Evolutionary conservation across 1,140 invertebrate genomes (phyloP), one percentile per base, ranked within the genome.

Genomic region (Bombus vancouverensis): DNA sequence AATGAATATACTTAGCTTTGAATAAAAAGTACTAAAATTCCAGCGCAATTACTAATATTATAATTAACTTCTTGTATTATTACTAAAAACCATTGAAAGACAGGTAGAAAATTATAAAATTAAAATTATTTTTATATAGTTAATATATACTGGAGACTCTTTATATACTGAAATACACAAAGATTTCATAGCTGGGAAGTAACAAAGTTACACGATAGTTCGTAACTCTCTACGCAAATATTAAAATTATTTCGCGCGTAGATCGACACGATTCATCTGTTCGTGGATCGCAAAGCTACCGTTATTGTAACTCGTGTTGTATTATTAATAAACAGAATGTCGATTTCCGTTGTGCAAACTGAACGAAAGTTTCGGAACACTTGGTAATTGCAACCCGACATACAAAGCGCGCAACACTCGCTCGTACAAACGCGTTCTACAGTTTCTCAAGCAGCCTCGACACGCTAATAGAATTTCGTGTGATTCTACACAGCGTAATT

Each of bases 291-390:
- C 6, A 10, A 8, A 22, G 32, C 25, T 18, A 53, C 2, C n/a
- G 42, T 59, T 37, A 32, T 83, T 77, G 59, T 53, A 53, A 57
- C 59, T 18, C 47, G 39, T 32, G n/a, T 76, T 76, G 72, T 77
- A 39, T 77, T 83, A 83, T 75, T 83, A 83, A 76, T 83, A 83
- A 83, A 34, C 73, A 34, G 22, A 78, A 71, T n/a, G 53, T 79
- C 75, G 53, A 78, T 59, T 59, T 42, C n/a, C 47, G 44, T 79
- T 71, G 44, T 39, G 37, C 42, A 47, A 76, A 59, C 73, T 32
- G 39, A 37, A 65, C 37, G 53, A 57, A 84, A 79, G 65, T 84
- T 79, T 79, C 73, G 47, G 0, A 79, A 79, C 68, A 34, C 68
- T 85, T 65, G 42, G 70, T 85, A 70, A 75, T 86, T 68, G 84